Percentiles rank a stretch among this genome's conserved stretches.
phyloP scores from a whole-genome alignment of 2,113 vertebrate genomes.

The Cepphus grylle region DNA sequence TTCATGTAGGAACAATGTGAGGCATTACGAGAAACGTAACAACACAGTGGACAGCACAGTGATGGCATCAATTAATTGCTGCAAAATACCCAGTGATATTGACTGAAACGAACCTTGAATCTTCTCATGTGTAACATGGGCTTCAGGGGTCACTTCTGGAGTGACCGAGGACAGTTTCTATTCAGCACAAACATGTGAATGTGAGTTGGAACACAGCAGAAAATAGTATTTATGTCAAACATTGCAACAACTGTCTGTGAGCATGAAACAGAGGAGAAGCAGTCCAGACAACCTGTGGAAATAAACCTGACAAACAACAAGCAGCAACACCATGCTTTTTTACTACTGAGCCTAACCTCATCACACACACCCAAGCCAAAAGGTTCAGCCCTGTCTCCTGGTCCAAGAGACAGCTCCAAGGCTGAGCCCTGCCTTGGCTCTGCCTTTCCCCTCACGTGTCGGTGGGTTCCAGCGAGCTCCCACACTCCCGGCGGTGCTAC shows the following conservation, averaged over 20 bases:
- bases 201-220: background rate
- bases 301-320: background rate
- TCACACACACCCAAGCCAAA: background rate
- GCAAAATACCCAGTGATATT: background rate
- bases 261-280: background rate
- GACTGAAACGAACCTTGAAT: background rate
- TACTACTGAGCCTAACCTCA: background rate
- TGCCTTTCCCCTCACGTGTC: background rate
- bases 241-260: background rate
- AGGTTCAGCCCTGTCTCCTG: background rate
- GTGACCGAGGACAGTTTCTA: background rate
- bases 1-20: background rate
- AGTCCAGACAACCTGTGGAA: background rate
- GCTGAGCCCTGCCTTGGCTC: background rate
- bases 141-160: background rate
- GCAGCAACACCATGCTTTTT: background rate
- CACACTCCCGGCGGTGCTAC: background rate
- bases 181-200: background rate
- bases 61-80: background rate
- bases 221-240: background rate
- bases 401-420: background rate
- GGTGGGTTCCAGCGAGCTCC: background rate
- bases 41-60: background rate
- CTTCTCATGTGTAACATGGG: background rate
- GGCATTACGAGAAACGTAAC: background rate